These are phyloP conservation scores for Ostrea edulis DNA, from an alignment of 1,140 invertebrate genomes.

Conservation along the genomic window DNA sequence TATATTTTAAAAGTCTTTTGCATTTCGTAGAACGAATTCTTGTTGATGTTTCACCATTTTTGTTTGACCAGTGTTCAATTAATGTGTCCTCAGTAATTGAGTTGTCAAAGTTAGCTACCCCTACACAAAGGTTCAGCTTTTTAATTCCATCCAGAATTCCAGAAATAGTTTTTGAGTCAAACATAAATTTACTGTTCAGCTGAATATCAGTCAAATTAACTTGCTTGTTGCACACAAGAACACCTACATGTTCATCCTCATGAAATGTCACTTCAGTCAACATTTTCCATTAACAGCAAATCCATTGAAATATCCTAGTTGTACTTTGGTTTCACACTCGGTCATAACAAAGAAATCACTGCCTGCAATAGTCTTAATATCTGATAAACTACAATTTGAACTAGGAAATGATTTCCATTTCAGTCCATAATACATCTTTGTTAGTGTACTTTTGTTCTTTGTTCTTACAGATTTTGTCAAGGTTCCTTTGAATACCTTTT, in stretches of 20 bases:
- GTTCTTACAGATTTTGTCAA: not conserved
- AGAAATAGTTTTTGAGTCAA: not conserved
- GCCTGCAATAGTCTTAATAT: not conserved
- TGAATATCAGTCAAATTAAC: not conserved
- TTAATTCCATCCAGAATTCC: slow-evolving; percentile 13
- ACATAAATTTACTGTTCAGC: not conserved
- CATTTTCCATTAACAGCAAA: slow-evolving; percentile 19
- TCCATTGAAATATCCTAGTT: slow-evolving; percentile 1
- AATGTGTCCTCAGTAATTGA: not conserved
- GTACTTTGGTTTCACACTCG: not conserved
- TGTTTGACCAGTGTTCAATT: not conserved
- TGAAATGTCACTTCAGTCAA: slow-evolving; percentile 1
- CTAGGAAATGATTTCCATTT: not conserved
- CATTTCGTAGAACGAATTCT: not conserved
- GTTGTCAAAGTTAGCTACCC: not conserved
- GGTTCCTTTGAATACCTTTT: not conserved
- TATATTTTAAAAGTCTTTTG: not conserved
- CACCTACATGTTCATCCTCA: not conserved
- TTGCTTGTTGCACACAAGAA: not conserved
- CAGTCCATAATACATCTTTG: not conserved
- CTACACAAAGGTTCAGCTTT: not conserved
- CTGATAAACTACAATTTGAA: not conserved
- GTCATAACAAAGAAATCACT: slow-evolving; percentile 5
- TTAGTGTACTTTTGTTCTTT: not conserved
- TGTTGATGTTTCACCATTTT: slow-evolving; percentile 7